Evolutionary conservation across 2,888 invertebrate species (phyloP), one percentile per base, ranked within the genome.

Genomic region (Morpho achilles): DNA sequence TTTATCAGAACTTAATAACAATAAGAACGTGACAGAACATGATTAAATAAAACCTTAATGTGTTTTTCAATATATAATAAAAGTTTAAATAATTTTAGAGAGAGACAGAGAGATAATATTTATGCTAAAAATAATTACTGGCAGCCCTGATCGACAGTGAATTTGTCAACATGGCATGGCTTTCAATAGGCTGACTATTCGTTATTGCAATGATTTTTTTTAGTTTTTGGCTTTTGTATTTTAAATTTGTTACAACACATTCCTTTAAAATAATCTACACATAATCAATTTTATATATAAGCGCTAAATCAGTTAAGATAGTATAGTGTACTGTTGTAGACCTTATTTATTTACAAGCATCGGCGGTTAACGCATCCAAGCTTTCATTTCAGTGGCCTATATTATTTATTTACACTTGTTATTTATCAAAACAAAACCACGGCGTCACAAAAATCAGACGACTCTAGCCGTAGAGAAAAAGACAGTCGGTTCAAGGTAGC

Each of bases 381-480:
- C 51, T 53, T 51, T 22, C 56, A 53, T 53, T 22, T 45, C 45
- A 60, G 50, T 57, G 56, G 45, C 41, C 32, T 47, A 40, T 3
- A n/a, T 16, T 8, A 46, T 10, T 46, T 53, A 59, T 56, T 63
- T 59, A 59, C 44, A 10, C 54, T 58, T 41, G 51, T 40, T 39
- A 48, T 45, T 49, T 51, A 53, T 43, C 39, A 57, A 60, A 53
- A 50, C 65, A 66, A 79, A 81, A 82, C 73, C 79, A 82, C 84
- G 83, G 84, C 82, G 79, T 81, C 83, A 72, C 81, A 80, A 76
- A 82, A 78, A 76, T 68, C 69, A 61, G 79, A 82, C 69, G 81
- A 79, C 64, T 70, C 77, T 74, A 69, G 74, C 69, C 76, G 75
- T 68, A 68, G 71, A 72, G 81, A 81, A 70, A 73, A 77, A 71